Percentiles rank a stretch among this genome's conserved stretches.
Evolutionary conservation across 1,140 invertebrate species (phyloP).

Genomic region (Stegodyphus dumicola): DNA sequence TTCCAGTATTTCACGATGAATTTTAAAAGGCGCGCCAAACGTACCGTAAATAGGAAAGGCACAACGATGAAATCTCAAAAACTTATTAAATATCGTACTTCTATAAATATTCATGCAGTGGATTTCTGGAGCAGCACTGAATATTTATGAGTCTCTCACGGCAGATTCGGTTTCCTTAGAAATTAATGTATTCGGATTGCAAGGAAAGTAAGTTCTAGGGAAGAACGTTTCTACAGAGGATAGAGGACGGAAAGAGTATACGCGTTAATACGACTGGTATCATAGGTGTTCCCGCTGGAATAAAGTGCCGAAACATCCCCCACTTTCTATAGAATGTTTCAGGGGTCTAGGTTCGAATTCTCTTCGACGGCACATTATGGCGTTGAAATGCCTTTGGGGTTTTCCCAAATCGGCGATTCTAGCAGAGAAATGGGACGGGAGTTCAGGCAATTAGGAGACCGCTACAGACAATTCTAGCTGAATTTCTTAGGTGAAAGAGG

Average conservation of each 20-base stretch:
- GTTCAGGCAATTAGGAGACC: too few relatives aligned
- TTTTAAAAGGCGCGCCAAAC: not conserved
- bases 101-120: conserved; percentile 48
- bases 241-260: not conserved
- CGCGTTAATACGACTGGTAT: too few relatives aligned
- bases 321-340: not conserved
- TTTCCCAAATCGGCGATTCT: conserved; percentile 13
- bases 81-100: conserved; percentile 23
- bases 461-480: too few relatives aligned
- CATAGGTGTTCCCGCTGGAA: too few relatives aligned
- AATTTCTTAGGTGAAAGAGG: not conserved
- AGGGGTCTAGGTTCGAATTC: not conserved
- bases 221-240: conserved; percentile 19
- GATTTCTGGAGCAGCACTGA: not conserved
- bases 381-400: conserved; percentile 17
- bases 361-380: conserved; percentile 2
- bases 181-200: conserved; percentile 53
- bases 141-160: conserved; percentile 35
- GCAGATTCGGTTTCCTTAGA: not conserved
- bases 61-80: conserved; percentile 26
- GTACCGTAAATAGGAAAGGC: not conserved
- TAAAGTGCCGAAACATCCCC: conserved; percentile 6
- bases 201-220: not conserved
- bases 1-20: too few relatives aligned
- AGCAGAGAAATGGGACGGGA: too few relatives aligned